A percentile compares a stretch with the other conserved stretches of the same genome.
Evolutionary conservation across 2,888 invertebrate genomes (phyloP).

Genomic region (Dryomyza anilis): DNA sequence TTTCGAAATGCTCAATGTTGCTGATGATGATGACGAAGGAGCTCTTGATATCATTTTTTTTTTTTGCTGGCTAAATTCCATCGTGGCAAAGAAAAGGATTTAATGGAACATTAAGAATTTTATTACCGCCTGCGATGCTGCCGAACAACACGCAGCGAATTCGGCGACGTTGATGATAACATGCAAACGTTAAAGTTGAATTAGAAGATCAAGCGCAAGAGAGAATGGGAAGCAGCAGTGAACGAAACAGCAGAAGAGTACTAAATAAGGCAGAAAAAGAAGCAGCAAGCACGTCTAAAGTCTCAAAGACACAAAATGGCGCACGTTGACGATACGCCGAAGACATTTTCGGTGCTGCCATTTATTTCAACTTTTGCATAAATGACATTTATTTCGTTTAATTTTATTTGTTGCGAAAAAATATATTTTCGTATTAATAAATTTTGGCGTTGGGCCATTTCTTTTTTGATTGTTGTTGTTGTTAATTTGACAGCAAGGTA

Average conservation of each 20-base stretch:
- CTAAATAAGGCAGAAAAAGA: neutral
- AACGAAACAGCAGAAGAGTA: constrained; percentile 23
- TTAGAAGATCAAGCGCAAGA: too few relatives aligned
- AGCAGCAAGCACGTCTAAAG: too few relatives aligned
- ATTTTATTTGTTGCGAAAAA: constrained; percentile 18
- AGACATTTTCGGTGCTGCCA: constrained; percentile 28
- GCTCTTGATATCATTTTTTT: too few relatives aligned
- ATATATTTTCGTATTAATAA: too few relatives aligned
- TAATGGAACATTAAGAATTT: constrained; percentile 61
- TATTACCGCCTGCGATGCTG: constrained; percentile 48
- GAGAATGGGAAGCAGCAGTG: constrained; percentile 1
- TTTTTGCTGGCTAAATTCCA: constrained; percentile 35
- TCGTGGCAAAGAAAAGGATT: constrained; percentile 38
- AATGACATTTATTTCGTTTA: constrained; percentile 28
- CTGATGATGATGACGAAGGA: too few relatives aligned
- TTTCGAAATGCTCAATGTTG: too few relatives aligned
- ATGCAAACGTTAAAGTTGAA: too few relatives aligned
- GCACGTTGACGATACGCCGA: constrained; percentile 5
- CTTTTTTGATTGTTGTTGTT: neutral
- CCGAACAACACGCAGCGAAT: constrained; percentile 23
- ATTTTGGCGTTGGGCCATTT: too few relatives aligned
- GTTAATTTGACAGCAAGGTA: too few relatives aligned
- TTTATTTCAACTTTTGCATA: constrained; percentile 31
- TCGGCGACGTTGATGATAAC: too few relatives aligned
- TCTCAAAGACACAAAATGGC: neutral